A percentile compares a stretch with the other conserved stretches of the same genome.
Conservation (phyloP, 2,113 vertebrate species). For the Petrocephalus microphthalmus region DNA sequence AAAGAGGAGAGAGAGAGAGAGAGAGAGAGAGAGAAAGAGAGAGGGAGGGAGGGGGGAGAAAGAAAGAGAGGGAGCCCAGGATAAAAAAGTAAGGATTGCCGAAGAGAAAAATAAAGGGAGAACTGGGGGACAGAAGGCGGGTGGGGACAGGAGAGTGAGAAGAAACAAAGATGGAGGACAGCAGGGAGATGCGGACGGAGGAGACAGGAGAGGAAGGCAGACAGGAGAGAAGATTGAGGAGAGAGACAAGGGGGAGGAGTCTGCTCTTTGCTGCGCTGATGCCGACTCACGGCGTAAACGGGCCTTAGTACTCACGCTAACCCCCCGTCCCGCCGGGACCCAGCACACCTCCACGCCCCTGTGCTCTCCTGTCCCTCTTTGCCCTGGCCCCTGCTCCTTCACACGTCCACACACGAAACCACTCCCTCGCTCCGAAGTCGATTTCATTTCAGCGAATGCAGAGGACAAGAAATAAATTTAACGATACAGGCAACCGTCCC, state of each 20-base stretch:
- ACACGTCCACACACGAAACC: not conserved
- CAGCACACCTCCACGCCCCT: not conserved
- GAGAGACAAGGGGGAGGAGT: slow-evolving; percentile 17
- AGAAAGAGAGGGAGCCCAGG: slow-evolving; percentile 4
- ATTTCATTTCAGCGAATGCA: not conserved
- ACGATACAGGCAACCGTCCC: not conserved
- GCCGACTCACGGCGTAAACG: slow-evolving; percentile 17
- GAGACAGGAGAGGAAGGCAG: not conserved
- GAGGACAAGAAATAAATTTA: not conserved
- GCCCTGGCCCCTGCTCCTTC: not conserved
- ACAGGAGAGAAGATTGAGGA: slow-evolving; percentile 15
- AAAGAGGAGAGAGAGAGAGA: slow-evolving; percentile 15
- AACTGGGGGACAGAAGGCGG: slow-evolving; percentile 12
- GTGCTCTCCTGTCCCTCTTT: not conserved
- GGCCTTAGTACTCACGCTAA: not conserved
- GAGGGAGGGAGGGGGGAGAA: slow-evolving; percentile 24
- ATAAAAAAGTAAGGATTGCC: not conserved
- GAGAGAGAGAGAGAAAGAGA: slow-evolving; percentile 7
- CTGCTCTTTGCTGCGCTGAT: slow-evolving; percentile 19
- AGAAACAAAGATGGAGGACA: slow-evolving; percentile 25
- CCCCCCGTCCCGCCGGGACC: not conserved
- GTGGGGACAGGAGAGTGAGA: not conserved
- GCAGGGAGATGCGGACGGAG: slow-evolving; percentile 28
- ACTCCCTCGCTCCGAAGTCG: not conserved
- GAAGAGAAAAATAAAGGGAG: slow-evolving; percentile 14